Evolutionary conservation across 2,888 invertebrate genomes (phyloP).

Genomic region (Kryphioiulus occultus): DNA sequence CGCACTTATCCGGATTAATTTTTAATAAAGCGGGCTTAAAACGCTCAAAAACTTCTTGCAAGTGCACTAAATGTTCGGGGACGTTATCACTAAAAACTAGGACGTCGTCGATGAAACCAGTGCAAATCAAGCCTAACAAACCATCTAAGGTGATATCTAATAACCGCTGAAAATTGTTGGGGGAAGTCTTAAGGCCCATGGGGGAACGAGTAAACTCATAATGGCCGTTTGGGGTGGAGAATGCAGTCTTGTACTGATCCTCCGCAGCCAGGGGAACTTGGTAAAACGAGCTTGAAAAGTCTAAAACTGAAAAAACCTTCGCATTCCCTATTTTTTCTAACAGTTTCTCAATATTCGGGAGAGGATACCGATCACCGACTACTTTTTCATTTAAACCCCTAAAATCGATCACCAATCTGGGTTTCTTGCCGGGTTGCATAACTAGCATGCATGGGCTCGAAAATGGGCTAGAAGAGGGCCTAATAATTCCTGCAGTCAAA

Average conservation of each 20-base stretch:
- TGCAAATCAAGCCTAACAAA: neutral
- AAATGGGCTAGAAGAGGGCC: no score
- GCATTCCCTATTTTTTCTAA: conserved; percentile 56
- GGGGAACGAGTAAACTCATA: conserved; percentile 52
- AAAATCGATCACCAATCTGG: no score
- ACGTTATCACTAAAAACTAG: neutral
- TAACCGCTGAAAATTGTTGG: conserved; percentile 51
- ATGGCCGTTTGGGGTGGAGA: conserved; percentile 52
- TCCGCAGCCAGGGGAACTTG: conserved; percentile 48
- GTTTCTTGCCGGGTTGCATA: no score
- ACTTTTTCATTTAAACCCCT: no score
- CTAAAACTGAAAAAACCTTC: conserved; percentile 57
- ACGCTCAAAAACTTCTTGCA: neutral
- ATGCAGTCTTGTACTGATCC: conserved; percentile 52
- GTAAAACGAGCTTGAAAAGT: conserved; percentile 56
- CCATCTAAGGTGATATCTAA: conserved; percentile 54
- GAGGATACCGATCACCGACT: conserved; percentile 14
- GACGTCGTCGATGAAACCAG: neutral
- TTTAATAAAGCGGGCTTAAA: neutral
- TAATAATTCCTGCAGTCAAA: no score
- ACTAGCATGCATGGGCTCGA: no score
- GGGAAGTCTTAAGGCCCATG: conserved; percentile 53
- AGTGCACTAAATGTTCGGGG: neutral
- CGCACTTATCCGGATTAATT: neutral
- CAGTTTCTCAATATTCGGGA: neutral